phyloP scores from a whole-genome alignment of 2,888 invertebrate genomes.

The Strigamia maritima region DNA sequence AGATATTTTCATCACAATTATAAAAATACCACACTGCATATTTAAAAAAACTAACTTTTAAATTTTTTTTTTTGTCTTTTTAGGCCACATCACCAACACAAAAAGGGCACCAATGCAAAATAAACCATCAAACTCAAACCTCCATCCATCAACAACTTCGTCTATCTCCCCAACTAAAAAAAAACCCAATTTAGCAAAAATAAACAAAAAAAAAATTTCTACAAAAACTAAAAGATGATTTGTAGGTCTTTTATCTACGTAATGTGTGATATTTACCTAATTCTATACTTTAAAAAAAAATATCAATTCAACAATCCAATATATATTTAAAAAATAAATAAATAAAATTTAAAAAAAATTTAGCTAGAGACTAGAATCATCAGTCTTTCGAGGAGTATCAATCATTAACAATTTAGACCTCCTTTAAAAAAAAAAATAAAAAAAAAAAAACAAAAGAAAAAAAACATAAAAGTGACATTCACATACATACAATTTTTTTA shows the following conservation, averaged over 20 bases:
- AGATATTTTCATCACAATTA: too few relatives aligned
- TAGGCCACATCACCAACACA: too few relatives aligned
- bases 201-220: neutral
- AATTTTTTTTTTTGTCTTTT: too few relatives aligned
- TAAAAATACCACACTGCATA: too few relatives aligned
- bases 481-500: neutral
- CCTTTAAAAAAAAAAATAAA: neutral
- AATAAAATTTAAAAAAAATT: neutral
- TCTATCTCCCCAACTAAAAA: too few relatives aligned
- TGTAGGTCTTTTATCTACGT: neutral
- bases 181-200: neutral
- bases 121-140: too few relatives aligned
- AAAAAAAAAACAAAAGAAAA: neutral
- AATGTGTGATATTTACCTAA: neutral
- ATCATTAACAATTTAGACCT: neutral
- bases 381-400: neutral
- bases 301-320: neutral
- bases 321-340: neutral
- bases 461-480: neutral
- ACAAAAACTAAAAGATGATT: neutral
- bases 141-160: too few relatives aligned
- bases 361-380: neutral
- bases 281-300: neutral
- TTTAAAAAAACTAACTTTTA: too few relatives aligned
- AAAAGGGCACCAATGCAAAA: too few relatives aligned